Conservation (phyloP, 2,113 vertebrate genomes). For the Python bivittatus region DNA sequence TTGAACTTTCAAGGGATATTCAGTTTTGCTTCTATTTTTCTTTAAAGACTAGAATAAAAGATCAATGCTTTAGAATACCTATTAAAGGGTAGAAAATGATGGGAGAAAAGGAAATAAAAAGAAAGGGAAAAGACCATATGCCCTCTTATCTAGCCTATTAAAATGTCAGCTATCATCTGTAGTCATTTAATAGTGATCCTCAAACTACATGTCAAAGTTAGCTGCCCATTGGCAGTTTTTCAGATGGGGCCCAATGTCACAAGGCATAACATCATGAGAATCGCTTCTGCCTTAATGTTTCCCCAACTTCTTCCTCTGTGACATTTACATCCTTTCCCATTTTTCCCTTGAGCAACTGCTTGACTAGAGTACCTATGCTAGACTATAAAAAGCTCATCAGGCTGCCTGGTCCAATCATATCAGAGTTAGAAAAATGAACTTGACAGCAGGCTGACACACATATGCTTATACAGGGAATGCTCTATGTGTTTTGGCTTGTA, state of each 20-base stretch:
- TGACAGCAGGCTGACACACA: background rate
- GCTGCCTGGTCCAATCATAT: background rate
- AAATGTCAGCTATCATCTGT: constrained; percentile 46
- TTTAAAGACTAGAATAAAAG: background rate
- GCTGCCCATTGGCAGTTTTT: background rate
- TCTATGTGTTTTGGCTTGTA: no score
- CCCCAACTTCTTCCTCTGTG: background rate
- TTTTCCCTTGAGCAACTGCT: background rate
- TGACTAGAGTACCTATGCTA: background rate
- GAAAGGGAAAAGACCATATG: background rate
- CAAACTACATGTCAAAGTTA: constrained; percentile 19
- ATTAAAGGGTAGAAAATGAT: constrained; percentile 37
- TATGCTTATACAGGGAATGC: background rate
- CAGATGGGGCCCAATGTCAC: background rate
- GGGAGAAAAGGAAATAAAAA: background rate
- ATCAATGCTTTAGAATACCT: background rate
- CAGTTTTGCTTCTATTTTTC: constrained; percentile 25
- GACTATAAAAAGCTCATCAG: background rate
- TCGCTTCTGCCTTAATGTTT: background rate
- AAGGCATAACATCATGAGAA: background rate
- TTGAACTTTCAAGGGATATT: constrained; percentile 19
- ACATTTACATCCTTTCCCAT: background rate
- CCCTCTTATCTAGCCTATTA: constrained; percentile 18
- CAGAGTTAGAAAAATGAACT: background rate
- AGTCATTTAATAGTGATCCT: constrained; percentile 17